Percentiles rank a stretch among this genome's conserved stretches.
phyloP scores from a whole-genome alignment of 2,888 invertebrate genomes.

The Tholera decimalis region DNA sequence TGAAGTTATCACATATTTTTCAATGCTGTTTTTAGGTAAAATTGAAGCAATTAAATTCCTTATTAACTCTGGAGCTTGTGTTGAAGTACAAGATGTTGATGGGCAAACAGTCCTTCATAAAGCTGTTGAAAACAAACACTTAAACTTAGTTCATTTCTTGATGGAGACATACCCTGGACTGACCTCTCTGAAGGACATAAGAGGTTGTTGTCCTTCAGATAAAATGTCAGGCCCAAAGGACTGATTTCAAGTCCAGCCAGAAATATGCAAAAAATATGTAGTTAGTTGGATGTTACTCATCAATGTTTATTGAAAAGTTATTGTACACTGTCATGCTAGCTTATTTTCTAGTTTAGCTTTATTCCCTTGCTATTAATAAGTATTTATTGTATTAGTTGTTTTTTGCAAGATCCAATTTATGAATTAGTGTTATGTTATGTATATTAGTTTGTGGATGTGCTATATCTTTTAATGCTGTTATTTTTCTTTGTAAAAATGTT shows the following conservation, averaged over 20 bases:
- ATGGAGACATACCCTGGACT: constrained; percentile 81
- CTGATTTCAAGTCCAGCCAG: constrained; percentile 30
- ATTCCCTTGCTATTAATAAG: constrained; percentile 30
- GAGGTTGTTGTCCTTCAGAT: constrained; percentile 81
- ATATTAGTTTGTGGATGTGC: constrained; percentile 38
- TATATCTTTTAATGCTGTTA: constrained; percentile 54
- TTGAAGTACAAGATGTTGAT: constrained; percentile 93
- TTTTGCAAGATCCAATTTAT: constrained; percentile 37
- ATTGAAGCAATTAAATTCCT: constrained; percentile 93
- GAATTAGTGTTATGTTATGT: constrained; percentile 32
- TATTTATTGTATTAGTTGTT: constrained; percentile 25
- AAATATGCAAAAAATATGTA: constrained; percentile 3
- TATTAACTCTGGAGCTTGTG: constrained; percentile 92
- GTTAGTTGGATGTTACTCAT: constrained; percentile 7
- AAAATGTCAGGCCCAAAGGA: constrained; percentile 34
- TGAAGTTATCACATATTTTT: constrained; percentile 5
- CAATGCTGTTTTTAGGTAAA: constrained; percentile 89
- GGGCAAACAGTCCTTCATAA: constrained; percentile 96
- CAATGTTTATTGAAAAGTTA: constrained; percentile 9
- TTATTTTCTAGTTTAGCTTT: constrained; percentile 19
- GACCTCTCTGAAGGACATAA: constrained; percentile 78
- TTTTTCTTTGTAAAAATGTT: constrained; percentile 47
- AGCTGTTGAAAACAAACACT: constrained; percentile 92
- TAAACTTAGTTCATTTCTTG: constrained; percentile 83
- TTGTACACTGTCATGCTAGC: constrained; percentile 23